phyloP scores from a whole-genome alignment of 2,113 vertebrate genomes.

The Vulpes ferrilata region DNA sequence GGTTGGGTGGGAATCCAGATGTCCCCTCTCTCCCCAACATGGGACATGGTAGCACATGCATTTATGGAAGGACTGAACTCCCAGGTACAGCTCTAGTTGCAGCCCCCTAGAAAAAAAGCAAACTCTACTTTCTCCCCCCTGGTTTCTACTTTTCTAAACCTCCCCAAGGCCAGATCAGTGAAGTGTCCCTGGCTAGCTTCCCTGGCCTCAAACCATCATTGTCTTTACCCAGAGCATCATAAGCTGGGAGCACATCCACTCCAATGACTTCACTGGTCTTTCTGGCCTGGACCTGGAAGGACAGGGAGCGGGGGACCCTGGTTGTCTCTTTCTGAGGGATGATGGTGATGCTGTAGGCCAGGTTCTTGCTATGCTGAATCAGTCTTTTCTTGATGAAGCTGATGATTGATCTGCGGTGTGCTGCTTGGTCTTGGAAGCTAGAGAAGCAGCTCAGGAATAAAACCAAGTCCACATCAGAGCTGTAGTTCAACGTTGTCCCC shows the following conservation, averaged over 20 bases:
- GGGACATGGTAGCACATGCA: not conserved
- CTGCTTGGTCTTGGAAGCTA: constrained; percentile 69
- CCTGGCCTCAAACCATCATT: accelerated
- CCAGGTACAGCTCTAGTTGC: no score
- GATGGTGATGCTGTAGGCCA: constrained; percentile 10
- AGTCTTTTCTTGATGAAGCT: constrained; percentile 65
- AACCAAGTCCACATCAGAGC: constrained; percentile 85
- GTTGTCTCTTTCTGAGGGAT: not conserved
- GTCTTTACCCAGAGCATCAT: constrained; percentile 81
- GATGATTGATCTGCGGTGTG: not conserved
- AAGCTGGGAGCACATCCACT: constrained; percentile 84
- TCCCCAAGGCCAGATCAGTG: not conserved
- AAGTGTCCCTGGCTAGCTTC: not conserved
- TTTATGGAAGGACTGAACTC: not conserved
- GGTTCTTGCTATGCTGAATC: accelerated
- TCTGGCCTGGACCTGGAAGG: constrained; percentile 59
- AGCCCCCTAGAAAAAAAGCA: not conserved
- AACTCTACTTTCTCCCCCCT: not conserved
- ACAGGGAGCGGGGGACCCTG: constrained; percentile 61
- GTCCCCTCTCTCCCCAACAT: no score
- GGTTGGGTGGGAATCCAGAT: not conserved
- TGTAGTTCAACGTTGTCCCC: constrained; percentile 76
- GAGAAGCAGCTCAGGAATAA: constrained; percentile 86
- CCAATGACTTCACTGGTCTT: not conserved
- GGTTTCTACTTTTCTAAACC: not conserved